These are phyloP conservation scores for Pachyramphus minor DNA, from an alignment of 2,113 vertebrate species.

Conservation along the genomic window DNA sequence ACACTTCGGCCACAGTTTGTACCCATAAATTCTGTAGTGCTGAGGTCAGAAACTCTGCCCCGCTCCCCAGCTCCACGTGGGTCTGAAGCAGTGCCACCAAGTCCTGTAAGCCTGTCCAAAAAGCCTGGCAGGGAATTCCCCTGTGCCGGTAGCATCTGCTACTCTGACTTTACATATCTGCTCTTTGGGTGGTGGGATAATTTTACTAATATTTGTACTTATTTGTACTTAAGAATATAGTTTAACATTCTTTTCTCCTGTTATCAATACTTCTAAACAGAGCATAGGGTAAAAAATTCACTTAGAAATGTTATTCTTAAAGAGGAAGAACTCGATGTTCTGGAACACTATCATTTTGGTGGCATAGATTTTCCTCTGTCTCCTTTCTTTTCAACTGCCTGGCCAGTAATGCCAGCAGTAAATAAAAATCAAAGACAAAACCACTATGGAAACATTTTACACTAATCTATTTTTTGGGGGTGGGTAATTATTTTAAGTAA, in stretches of 20 bases:
- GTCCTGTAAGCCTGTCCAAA: background rate
- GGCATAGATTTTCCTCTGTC: background rate
- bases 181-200: background rate
- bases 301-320: background rate
- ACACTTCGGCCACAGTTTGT: rapidly evolving
- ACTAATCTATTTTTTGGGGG: background rate
- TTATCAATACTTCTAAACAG: background rate
- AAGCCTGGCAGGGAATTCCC: background rate
- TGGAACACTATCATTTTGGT: background rate
- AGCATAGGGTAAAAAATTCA: background rate
- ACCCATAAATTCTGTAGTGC: too few species aligned
- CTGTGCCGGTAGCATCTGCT: background rate
- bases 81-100: background rate
- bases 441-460: background rate
- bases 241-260: background rate
- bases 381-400: background rate
- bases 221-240: background rate
- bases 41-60: background rate
- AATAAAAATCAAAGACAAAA: background rate
- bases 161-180: background rate
- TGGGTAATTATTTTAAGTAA: constrained; percentile 51
- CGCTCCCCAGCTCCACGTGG: background rate
- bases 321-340: background rate
- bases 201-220: background rate
- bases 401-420: background rate